These are phyloP conservation scores for Spongilla lacustris DNA, from an alignment of 37 sponge, comb jelly and placozoan genomes.

Conservation along the genomic window DNA sequence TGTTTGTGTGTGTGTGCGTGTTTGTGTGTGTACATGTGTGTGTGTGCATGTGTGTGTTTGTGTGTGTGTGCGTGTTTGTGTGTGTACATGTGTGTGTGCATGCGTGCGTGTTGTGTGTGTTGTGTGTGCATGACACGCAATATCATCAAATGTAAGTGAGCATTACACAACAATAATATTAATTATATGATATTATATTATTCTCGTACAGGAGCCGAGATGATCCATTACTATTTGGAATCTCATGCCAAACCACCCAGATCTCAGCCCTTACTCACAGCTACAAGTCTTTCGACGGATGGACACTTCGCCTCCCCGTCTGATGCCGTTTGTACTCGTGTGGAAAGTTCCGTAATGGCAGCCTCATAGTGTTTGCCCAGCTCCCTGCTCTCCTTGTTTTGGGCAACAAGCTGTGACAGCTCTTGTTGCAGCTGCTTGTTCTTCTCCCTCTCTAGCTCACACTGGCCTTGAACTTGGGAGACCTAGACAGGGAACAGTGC, in stretches of 20 bases:
- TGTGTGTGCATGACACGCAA: background rate
- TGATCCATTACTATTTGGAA: too few relatives aligned
- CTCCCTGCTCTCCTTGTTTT: background rate
- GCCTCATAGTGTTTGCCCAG: background rate
- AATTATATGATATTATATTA: too few relatives aligned
- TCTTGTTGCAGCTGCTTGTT: background rate
- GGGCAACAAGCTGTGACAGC: background rate
- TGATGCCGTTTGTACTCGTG: background rate
- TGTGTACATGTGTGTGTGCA: background rate
- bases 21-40: background rate
- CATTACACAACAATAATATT: too few relatives aligned
- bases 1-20: background rate
- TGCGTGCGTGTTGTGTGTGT: background rate
- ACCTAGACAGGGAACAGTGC: background rate
- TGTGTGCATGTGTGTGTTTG: background rate
- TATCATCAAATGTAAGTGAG: too few relatives aligned
- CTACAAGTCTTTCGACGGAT: background rate
- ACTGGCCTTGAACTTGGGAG: background rate
- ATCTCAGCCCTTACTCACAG: background rate
- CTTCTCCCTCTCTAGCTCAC: background rate
- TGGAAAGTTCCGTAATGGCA: background rate
- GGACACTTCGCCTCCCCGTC: background rate
- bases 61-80: background rate
- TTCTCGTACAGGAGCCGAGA: too few relatives aligned
- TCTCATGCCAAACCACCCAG: too few relatives aligned